Conservation (phyloP, 2,113 vertebrate genomes). For the Indicator indicator region DNA sequence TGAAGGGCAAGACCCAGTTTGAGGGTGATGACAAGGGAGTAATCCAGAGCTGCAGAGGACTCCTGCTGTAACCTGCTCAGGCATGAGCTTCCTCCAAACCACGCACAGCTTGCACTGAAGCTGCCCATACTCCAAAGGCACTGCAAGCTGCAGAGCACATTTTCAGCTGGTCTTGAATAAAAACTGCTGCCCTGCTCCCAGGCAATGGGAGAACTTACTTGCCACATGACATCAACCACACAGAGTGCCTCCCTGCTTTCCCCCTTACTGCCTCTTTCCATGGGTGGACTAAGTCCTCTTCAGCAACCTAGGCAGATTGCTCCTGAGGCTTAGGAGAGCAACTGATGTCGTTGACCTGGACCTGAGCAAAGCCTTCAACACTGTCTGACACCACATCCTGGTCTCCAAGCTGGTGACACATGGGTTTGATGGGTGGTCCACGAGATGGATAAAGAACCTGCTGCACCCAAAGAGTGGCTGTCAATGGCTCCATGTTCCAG, state of each 20-base stretch:
- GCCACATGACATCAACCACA: background rate
- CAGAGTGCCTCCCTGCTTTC: accelerated
- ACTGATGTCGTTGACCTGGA: too few species aligned
- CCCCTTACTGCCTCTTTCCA: background rate
- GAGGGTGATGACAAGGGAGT: background rate
- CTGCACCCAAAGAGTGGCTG: too few species aligned
- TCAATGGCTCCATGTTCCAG: too few species aligned
- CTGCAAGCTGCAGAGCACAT: accelerated
- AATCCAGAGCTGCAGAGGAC: background rate
- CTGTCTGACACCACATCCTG: too few species aligned
- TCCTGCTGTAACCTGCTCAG: background rate
- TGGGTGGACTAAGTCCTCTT: background rate
- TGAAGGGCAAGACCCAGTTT: background rate
- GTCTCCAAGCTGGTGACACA: too few species aligned
- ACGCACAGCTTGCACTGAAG: background rate
- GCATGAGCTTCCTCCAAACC: background rate
- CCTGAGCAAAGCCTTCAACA: too few species aligned
- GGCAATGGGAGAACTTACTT: background rate
- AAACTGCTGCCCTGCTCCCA: background rate
- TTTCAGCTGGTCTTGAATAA: background rate
- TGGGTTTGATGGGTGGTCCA: too few species aligned
- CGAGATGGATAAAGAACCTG: too few species aligned
- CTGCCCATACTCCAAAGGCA: background rate
- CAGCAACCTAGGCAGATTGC: background rate
- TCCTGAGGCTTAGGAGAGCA: background rate